Percentiles rank a stretch among this genome's conserved stretches.
Conservation (phyloP, 2,888 invertebrate species). For the Nemotelus nigrinus region DNA sequence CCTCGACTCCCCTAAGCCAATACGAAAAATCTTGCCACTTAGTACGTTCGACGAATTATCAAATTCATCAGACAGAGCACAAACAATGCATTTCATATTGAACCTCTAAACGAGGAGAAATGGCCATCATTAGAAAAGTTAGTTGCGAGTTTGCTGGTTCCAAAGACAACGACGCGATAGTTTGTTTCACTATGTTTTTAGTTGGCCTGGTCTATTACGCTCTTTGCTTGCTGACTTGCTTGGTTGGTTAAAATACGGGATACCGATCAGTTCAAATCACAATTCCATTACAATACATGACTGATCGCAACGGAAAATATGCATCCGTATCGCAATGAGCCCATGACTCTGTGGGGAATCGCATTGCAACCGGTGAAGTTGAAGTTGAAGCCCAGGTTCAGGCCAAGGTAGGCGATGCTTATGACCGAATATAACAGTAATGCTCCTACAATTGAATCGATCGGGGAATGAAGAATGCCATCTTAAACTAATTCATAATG, state of each 20-base stretch:
- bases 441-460: conserved; percentile 26
- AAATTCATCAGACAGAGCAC: conserved; percentile 42
- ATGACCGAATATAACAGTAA: conserved; percentile 39
- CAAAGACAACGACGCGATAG: too few species aligned
- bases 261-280: conserved; percentile 38
- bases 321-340: conserved; percentile 39
- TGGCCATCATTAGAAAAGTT: conserved; percentile 41
- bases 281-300: conserved; percentile 40
- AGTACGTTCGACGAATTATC: conserved; percentile 37
- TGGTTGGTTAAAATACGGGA: conserved; percentile 35
- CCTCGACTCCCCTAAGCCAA: conserved; percentile 1
- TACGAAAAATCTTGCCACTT: conserved; percentile 15
- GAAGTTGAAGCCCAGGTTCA: too few species aligned
- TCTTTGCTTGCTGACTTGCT: not conserved
- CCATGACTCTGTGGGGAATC: conserved; percentile 11
- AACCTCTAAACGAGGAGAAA: conserved; percentile 42
- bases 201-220: not conserved
- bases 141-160: not conserved
- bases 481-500: conserved; percentile 39
- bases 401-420: not conserved
- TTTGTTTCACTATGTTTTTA: conserved; percentile 1
- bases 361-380: too few species aligned
- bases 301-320: conserved; percentile 26
- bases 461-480: conserved; percentile 30
- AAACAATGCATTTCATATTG: conserved; percentile 44